phyloP scores from a whole-genome alignment of 2,797 vertebrate species.

The Potorous gilbertii region DNA sequence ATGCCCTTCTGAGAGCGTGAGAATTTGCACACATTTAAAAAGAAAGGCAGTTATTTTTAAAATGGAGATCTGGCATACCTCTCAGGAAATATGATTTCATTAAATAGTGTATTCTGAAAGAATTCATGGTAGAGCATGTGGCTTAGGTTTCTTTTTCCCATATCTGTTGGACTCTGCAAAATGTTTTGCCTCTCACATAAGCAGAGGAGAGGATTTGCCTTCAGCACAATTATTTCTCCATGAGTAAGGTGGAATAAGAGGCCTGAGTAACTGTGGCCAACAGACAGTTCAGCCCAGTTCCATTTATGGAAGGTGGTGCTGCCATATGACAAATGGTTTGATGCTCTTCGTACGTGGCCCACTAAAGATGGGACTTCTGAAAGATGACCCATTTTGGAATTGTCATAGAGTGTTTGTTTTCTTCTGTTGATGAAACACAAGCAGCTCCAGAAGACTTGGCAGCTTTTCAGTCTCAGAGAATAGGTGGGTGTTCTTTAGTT shows the following conservation, averaged over 20 bases:
- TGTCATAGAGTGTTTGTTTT: slow-evolving; percentile 58
- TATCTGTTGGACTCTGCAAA: slow-evolving; percentile 64
- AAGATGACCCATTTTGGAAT: slow-evolving; percentile 46
- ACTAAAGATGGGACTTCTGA: slow-evolving; percentile 42
- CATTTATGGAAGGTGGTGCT: slow-evolving; percentile 72
- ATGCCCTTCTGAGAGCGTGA: not conserved
- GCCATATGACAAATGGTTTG: slow-evolving; percentile 26
- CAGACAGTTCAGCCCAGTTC: slow-evolving; percentile 44
- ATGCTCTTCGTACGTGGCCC: slow-evolving; percentile 46
- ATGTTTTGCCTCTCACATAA: slow-evolving; percentile 63
- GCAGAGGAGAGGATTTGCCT: slow-evolving; percentile 65
- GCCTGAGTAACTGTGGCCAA: slow-evolving; percentile 55
- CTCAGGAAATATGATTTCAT: not conserved
- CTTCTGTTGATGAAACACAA: slow-evolving; percentile 47
- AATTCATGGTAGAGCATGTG: slow-evolving; percentile 21
- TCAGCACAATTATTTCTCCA: slow-evolving; percentile 58
- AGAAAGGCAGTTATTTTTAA: slow-evolving; percentile 32
- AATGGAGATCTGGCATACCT: not conserved
- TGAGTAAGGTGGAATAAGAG: slow-evolving; percentile 65
- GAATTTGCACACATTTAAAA: slow-evolving; percentile 28
- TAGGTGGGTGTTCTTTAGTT: slow-evolving; percentile 31
- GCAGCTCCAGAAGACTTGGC: slow-evolving; percentile 47
- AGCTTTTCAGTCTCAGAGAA: slow-evolving; percentile 7
- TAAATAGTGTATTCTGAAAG: not conserved
- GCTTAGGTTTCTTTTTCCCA: slow-evolving; percentile 44